phyloP scores from a whole-genome alignment of 2,888 invertebrate genomes.

The Hartigia nigra region DNA sequence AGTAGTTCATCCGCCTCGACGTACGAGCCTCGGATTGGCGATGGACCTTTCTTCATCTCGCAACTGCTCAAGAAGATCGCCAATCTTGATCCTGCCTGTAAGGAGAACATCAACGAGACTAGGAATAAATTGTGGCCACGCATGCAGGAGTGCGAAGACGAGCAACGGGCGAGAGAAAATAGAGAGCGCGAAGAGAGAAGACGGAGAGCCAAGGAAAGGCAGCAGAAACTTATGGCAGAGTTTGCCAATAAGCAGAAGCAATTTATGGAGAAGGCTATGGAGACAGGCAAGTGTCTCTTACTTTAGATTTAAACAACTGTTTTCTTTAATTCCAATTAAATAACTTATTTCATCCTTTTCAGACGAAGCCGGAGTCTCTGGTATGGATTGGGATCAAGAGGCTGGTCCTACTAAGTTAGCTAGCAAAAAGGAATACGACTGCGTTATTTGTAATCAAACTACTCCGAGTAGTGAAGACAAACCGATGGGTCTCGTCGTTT shows the following conservation, averaged over 20 bases:
- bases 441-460: constrained; percentile 95
- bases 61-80: constrained; percentile 82
- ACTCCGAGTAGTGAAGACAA: constrained; percentile 85
- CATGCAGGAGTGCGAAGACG: constrained; percentile 82
- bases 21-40: constrained; percentile 73
- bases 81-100: constrained; percentile 77
- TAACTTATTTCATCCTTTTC: constrained; percentile 34
- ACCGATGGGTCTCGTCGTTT: constrained; percentile 89
- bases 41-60: constrained; percentile 89
- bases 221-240: constrained; percentile 92
- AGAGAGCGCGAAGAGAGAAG: constrained; percentile 87
- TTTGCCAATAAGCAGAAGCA: constrained; percentile 91
- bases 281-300: constrained; percentile 66
- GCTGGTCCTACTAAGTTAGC: constrained; percentile 69
- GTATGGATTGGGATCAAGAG: constrained; percentile 77
- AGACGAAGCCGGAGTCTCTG: constrained; percentile 62
- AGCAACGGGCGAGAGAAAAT: constrained; percentile 76
- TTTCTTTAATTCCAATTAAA: not conserved
- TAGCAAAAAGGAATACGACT: constrained; percentile 83
- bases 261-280: constrained; percentile 86
- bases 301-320: not conserved
- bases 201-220: constrained; percentile 86
- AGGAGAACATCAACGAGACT: constrained; percentile 77
- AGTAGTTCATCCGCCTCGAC: constrained; percentile 25
- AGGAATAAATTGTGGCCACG: constrained; percentile 83